Evolutionary conservation across 92 coral and sea anemone genomes (phyloP).

Genomic region (Montipora capitata): DNA sequence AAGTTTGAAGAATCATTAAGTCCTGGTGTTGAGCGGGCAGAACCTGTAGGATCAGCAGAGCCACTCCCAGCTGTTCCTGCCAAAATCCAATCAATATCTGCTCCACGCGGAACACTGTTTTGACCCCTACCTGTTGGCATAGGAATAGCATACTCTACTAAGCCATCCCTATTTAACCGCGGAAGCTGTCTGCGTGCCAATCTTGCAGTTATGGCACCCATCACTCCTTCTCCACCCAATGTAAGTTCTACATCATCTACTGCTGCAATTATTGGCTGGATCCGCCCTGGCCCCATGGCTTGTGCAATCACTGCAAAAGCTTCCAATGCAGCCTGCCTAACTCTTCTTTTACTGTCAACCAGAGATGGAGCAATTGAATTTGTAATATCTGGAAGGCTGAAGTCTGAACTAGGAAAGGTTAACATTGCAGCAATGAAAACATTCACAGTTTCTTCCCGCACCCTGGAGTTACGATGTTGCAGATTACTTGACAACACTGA

Average conservation of each 20-base stretch:
- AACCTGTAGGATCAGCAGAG: slow-evolving; percentile 85
- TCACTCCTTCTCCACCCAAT: slow-evolving; percentile 96
- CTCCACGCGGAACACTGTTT: slow-evolving; percentile 86
- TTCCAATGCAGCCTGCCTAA: slow-evolving; percentile 98
- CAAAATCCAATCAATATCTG: slow-evolving; percentile 98
- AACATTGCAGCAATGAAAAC: slow-evolving; percentile 94
- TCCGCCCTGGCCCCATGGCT: slow-evolving; percentile 98
- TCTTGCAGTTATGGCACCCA: slow-evolving; percentile 97
- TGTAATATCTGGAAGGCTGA: slow-evolving; percentile 93
- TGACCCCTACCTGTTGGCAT: slow-evolving; percentile 93
- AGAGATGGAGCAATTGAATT: slow-evolving; percentile 94
- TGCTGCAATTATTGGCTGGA: slow-evolving; percentile 92
- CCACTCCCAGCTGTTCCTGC: slow-evolving; percentile 94
- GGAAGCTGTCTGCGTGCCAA: slow-evolving; percentile 99
- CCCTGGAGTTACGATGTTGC: slow-evolving; percentile 96
- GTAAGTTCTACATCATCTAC: slow-evolving; percentile 91
- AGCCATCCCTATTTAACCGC: slow-evolving; percentile 94
- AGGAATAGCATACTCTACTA: slow-evolving; percentile 98
- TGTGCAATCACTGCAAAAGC: slow-evolving; percentile 99
- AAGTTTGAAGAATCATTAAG: slow-evolving; percentile 87
- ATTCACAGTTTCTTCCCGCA: slow-evolving; percentile 97
- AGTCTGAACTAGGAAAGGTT: slow-evolving; percentile 97
- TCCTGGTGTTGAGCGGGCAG: slow-evolving; percentile 97
- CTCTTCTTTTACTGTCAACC: slow-evolving; percentile 94
- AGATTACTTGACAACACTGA: slow-evolving; percentile 86